Evolutionary conservation across 2,113 vertebrate genomes (phyloP).

Genomic region (Megalops atlanticus): DNA sequence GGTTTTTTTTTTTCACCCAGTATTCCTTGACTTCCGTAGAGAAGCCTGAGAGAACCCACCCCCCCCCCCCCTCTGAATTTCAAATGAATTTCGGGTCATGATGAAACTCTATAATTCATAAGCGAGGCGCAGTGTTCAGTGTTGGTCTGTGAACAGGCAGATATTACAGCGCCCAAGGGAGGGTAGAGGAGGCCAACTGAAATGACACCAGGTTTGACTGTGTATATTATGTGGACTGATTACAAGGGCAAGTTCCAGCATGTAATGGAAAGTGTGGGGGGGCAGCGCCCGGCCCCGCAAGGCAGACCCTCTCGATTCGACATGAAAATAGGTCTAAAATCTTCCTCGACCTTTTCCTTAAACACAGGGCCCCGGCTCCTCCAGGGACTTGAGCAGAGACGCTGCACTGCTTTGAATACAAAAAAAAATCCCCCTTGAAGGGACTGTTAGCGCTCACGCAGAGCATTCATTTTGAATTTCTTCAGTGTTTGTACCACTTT

Average conservation of each 20-base stretch:
- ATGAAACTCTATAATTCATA: background rate
- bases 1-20: background rate
- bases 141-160: background rate
- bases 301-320: no score
- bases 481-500: no score
- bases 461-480: no score
- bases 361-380: no score
- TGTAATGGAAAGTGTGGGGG: no score
- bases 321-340: no score
- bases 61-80: background rate
- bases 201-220: background rate
- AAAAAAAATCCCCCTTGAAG: no score
- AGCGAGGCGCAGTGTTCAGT: background rate
- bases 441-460: no score
- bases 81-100: background rate
- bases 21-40: background rate
- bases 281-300: no score
- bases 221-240: background rate
- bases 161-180: background rate
- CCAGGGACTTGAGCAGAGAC: no score
- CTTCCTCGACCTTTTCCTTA: no score
- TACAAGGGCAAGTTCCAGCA: background rate
- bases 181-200: background rate
- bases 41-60: background rate
- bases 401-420: no score